These are phyloP conservation scores for Passerculus sandwichensis DNA, from an alignment of 2,797 vertebrate species.

Conservation along the genomic window DNA sequence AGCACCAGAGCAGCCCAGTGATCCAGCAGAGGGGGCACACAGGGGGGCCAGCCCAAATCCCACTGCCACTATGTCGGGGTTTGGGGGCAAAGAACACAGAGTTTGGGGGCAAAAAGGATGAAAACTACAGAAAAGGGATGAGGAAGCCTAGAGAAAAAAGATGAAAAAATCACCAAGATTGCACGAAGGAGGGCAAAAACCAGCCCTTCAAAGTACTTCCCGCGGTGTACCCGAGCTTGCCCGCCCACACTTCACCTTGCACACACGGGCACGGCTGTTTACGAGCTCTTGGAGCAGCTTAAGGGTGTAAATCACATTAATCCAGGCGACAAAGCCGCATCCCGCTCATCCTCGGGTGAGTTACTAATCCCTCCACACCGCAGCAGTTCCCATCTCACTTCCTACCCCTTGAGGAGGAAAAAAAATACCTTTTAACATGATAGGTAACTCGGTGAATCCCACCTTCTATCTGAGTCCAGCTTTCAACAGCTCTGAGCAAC, in stretches of 20 bases:
- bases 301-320: conserved; percentile 40
- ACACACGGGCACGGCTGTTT: background rate
- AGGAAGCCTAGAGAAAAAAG: background rate
- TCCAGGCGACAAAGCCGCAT: background rate
- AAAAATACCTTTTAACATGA: background rate
- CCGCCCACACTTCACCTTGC: background rate
- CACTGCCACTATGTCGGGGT: background rate
- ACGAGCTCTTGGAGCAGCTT: background rate
- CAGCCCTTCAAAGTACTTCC: background rate
- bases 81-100: background rate
- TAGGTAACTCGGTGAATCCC: background rate
- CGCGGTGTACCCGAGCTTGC: rapidly evolving
- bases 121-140: background rate
- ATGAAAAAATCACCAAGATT: background rate
- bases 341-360: background rate
- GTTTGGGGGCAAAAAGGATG: background rate
- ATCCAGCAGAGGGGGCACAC: background rate
- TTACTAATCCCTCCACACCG: background rate
- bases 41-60: rapidly evolving
- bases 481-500: background rate
- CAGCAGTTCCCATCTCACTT: background rate
- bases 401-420: background rate
- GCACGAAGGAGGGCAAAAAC: rapidly evolving
- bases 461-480: background rate
- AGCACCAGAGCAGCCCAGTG: background rate